Base-by-base conservation (phyloP, 2,797 vertebrate species). In the Rhynchotus rufescens region DNA sequence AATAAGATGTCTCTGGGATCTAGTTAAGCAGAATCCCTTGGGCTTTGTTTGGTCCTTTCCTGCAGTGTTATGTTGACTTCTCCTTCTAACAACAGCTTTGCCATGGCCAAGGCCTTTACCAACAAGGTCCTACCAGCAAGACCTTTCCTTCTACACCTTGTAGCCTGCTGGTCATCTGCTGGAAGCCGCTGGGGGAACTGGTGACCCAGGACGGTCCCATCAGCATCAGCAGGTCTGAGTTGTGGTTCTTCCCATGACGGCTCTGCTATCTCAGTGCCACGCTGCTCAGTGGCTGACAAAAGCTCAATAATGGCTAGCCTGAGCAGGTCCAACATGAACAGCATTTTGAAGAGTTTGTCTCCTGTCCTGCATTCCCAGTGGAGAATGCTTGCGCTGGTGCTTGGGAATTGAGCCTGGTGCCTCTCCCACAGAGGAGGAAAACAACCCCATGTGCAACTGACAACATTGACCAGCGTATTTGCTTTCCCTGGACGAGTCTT, bases 401-500 rank as follows among this genome's bases (percentile, higher is more conserved):
- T 77, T 62, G 56, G 69, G 54, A 91, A 34, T 8, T 10, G 36
- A 68, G 42, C 10, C 25, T 75, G 8, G 40, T 65, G 36, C 10
- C 19, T 75, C 36, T 69, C 45, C 47, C 75, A 78, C 23, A 9
- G 26, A 47, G 67, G 23, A 74, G 36, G 54, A 69, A 84, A 84
- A 1, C 71, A 51, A 4, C 45, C 1, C 66, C 64, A 25, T 1
- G 0, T 9, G 7, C 26, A n/a, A 19, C 6, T 32, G 21, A 7
- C 4, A 30, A 38, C 36, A 38, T 0, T 0, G 44, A 23, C 4
- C 3, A 2, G 10, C 4, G 8, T 45, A 23, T 14, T 52, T 6
- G 0, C n/a, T 69, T 52, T 15, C 49, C 15, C 2, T 26, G 30
- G 65, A 3, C 0, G 2, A 71, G 8, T 9, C 28, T 12, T 67